Evolutionary conservation across 2,888 invertebrate species (phyloP), one percentile per base, ranked within the genome.

Genomic region (Eupithecia subumbrata): DNA sequence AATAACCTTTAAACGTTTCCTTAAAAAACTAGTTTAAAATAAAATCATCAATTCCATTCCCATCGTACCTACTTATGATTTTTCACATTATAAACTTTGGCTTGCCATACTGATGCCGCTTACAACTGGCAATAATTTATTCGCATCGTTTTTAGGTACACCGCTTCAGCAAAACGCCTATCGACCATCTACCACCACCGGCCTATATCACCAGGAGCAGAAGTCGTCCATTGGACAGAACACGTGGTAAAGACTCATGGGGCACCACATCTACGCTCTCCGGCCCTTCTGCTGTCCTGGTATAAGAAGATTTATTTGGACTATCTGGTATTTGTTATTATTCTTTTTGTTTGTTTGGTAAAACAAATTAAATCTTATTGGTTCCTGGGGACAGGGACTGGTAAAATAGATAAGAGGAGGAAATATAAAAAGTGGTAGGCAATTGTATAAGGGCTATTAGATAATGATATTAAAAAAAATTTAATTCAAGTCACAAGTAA

Each of bases 211-310:
- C 95, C 96, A 0, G 89, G 96, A 40, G 95, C 95, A 34, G 95
- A 95, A 11, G 95, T 97, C 14, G 90, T 96, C 12, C 96, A 96
- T 91, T 97, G 96, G 97, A 95, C 96, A 37, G 96, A 97, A 84
- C 95, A 96, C 84, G 96, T 96, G 1, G 95, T 95, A 0, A 90
- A 94, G 40, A 95, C 96, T 0, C 89, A 91, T 8, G 96, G 96
- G 0, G 96, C 96, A 0, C 92, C 91, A 0, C 94, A 96, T 83
- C 85, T 95, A 0, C 87, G 87, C 43, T 92, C 92, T 0, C 85
- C 88, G 0, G 90, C 89, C 0, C 71, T 90, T 2, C 64, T 84
- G 34, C 79, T 90, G 3, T 86, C 89, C 1, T 81, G 87, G 63
- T 91, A 90, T 78, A 88, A 92, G 76, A 89, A 88, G 75, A 90